Conservation (phyloP, 2,113 vertebrate species). For the Agelaius tricolor region DNA sequence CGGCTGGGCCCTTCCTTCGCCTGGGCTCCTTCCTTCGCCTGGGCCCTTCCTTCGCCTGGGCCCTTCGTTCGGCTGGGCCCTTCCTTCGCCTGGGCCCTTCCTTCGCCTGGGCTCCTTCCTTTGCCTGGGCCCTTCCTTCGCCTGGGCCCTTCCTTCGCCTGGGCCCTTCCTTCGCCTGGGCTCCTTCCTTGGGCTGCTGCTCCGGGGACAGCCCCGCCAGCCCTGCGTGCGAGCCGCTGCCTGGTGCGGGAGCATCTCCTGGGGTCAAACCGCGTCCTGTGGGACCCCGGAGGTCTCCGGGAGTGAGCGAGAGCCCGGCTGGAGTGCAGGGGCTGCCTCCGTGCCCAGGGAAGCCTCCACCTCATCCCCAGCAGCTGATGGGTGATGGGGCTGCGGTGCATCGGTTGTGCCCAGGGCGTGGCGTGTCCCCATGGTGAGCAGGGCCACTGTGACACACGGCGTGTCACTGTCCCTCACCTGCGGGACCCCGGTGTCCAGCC, state of each 20-base stretch:
- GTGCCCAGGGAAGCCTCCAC: background rate
- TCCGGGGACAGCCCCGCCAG: fast-evolving
- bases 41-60: background rate
- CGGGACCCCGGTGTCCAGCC: fast-evolving
- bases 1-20: no score
- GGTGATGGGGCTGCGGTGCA: background rate
- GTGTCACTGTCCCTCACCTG: background rate
- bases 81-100: no score
- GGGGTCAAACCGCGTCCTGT: fast-evolving
- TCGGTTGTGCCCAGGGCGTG: background rate
- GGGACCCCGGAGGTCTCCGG: background rate
- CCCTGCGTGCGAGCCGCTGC: background rate
- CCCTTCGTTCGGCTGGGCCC: background rate
- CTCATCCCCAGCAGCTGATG: background rate
- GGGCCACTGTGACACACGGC: background rate
- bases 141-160: slow-evolving; percentile 32
- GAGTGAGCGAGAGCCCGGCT: background rate
- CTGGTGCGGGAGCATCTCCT: background rate
- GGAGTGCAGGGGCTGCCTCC: background rate
- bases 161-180: slow-evolving; percentile 24
- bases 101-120: no score
- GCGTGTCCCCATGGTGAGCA: background rate
- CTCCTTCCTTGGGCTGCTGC: slow-evolving; percentile 4
- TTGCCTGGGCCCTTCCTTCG: no score
- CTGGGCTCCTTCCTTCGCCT: background rate